Evolutionary conservation across 1,140 invertebrate species (phyloP).

Genomic region (Brachionus koreanus): DNA sequence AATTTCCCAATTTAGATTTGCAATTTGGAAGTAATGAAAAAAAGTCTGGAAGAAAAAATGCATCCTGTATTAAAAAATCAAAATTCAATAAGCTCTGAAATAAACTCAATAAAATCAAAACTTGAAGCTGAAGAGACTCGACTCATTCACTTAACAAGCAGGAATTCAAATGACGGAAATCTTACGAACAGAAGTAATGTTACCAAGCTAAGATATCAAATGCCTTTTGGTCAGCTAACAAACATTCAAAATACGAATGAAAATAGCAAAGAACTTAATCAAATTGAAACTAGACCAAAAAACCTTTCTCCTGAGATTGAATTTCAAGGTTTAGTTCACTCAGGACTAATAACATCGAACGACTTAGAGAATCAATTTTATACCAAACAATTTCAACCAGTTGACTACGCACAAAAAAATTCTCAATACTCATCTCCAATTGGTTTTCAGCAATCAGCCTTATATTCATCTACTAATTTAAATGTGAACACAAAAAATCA

Average conservation of each 20-base stretch:
- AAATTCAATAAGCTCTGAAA: background rate
- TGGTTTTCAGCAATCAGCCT: background rate
- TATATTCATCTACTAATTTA: background rate
- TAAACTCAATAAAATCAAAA: slow-evolving; percentile 20
- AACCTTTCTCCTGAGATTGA: slow-evolving; percentile 1
- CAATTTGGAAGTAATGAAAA: slow-evolving; percentile 23
- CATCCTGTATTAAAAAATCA: background rate
- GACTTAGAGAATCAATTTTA: slow-evolving; percentile 22
- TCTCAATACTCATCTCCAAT: background rate
- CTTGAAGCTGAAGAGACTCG: slow-evolving; percentile 20
- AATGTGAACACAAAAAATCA: background rate
- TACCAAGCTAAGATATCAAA: background rate
- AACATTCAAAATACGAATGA: background rate
- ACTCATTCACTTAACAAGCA: background rate
- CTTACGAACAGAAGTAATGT: background rate
- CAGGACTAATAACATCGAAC: background rate
- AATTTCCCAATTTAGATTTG: background rate
- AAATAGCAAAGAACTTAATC: background rate
- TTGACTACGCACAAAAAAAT: background rate
- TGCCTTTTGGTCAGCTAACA: background rate
- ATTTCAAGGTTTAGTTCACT: background rate
- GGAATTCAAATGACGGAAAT: background rate
- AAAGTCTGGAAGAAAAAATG: slow-evolving; percentile 21
- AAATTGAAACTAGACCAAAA: background rate
- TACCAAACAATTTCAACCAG: slow-evolving; percentile 8